phyloP scores from a whole-genome alignment of 2,113 vertebrate species.

The Chionomys nivalis region DNA sequence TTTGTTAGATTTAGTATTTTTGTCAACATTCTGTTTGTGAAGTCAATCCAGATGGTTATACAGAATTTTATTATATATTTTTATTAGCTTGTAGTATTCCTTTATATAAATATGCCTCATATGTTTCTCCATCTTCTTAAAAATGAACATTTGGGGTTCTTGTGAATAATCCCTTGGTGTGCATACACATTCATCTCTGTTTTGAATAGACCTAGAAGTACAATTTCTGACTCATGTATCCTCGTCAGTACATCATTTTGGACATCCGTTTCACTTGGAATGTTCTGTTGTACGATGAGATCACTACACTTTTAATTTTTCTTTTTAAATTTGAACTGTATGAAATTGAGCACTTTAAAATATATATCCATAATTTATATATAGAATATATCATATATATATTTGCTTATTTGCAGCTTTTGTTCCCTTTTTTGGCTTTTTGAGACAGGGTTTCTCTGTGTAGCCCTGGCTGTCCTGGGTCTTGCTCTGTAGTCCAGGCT shows the following conservation, averaged over 20 bases:
- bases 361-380: background rate
- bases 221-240: background rate
- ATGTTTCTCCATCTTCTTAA: background rate
- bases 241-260: background rate
- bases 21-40: background rate
- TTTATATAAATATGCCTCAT: background rate
- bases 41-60: background rate
- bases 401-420: background rate
- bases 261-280: background rate
- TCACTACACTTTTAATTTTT: background rate
- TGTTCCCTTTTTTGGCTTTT: constrained; percentile 1
- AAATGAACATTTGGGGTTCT: background rate
- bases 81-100: background rate
- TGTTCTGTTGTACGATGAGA: background rate
- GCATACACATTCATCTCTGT: background rate
- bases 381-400: too few species aligned
- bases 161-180: constrained; percentile 25
- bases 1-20: background rate
- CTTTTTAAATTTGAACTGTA: background rate
- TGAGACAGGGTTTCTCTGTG: too few species aligned
- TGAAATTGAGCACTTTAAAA: background rate
- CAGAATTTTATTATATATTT: constrained; percentile 7
- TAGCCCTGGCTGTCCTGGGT: too few species aligned
- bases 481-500: too few species aligned
- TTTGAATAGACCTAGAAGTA: background rate